phyloP scores from a whole-genome alignment of 35 echinoderm and acorn worm genomes.

The Stichopus chloronotus region DNA sequence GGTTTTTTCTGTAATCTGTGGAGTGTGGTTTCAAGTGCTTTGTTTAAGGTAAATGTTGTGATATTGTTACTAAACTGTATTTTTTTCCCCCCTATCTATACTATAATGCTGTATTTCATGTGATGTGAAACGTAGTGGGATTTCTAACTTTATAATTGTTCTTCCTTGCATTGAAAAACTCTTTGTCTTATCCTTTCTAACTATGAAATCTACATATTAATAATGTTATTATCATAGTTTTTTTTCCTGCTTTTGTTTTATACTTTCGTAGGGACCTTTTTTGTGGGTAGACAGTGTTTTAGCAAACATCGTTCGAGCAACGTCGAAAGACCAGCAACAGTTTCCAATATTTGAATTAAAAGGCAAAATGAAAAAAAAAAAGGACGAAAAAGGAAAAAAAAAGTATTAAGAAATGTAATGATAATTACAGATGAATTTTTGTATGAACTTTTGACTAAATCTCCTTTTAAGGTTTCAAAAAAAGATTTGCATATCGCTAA shows the following conservation, averaged over 20 bases:
- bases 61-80: constrained; percentile 27
- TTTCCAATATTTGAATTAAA: not conserved
- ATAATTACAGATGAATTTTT: not conserved
- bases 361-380: not conserved
- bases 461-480: not conserved
- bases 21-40: constrained; percentile 29
- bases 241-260: constrained; percentile 44
- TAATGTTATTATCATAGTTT: constrained; percentile 35
- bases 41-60: constrained; percentile 14
- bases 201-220: constrained; percentile 49
- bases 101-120: constrained; percentile 53
- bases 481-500: no score
- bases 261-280: constrained; percentile 38
- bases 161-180: constrained; percentile 31
- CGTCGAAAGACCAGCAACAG: not conserved
- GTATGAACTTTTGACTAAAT: not conserved
- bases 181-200: constrained; percentile 25
- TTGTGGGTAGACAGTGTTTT: not conserved
- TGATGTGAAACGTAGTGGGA: constrained; percentile 41
- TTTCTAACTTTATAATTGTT: constrained; percentile 55
- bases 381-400: not conserved
- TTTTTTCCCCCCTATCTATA: constrained; percentile 10
- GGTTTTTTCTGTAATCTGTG: not conserved
- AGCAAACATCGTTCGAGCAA: not conserved
- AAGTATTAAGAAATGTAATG: not conserved